These are phyloP conservation scores for Allacma fusca DNA, from an alignment of 2,888 invertebrate genomes.

Conservation along the genomic window DNA sequence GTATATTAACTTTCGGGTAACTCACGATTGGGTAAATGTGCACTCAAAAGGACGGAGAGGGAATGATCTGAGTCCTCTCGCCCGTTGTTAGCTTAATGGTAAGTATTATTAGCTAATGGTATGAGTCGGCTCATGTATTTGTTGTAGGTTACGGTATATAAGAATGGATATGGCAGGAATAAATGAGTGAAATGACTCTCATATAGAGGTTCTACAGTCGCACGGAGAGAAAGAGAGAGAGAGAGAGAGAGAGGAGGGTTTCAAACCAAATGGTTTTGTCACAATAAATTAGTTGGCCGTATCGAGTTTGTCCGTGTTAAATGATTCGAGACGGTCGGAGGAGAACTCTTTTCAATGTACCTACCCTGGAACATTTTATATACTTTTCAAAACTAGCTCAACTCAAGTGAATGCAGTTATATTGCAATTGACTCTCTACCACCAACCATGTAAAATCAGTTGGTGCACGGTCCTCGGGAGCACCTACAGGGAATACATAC, in stretches of 20 bases:
- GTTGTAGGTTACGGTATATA: neutral
- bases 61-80: neutral
- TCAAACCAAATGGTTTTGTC: constrained; percentile 54
- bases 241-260: constrained; percentile 30
- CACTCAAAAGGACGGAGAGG: neutral
- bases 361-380: neutral
- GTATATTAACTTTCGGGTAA: no score
- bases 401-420: neutral
- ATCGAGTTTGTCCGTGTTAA: constrained; percentile 60
- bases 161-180: constrained; percentile 8
- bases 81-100: constrained; percentile 24
- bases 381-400: neutral
- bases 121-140: constrained; percentile 17
- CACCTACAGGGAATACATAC: no score
- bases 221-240: constrained; percentile 11
- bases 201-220: neutral
- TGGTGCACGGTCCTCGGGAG: no score
- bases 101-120: constrained; percentile 23
- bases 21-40: no score
- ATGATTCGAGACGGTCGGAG: constrained; percentile 59
- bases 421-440: neutral
- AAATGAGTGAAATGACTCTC: constrained; percentile 19
- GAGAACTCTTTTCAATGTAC: constrained; percentile 44
- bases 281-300: constrained; percentile 58
- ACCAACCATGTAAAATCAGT: no score